Evolutionary conservation across 2,797 vertebrate species (phyloP).

Genomic region (Cheirogaleus major): DNA sequence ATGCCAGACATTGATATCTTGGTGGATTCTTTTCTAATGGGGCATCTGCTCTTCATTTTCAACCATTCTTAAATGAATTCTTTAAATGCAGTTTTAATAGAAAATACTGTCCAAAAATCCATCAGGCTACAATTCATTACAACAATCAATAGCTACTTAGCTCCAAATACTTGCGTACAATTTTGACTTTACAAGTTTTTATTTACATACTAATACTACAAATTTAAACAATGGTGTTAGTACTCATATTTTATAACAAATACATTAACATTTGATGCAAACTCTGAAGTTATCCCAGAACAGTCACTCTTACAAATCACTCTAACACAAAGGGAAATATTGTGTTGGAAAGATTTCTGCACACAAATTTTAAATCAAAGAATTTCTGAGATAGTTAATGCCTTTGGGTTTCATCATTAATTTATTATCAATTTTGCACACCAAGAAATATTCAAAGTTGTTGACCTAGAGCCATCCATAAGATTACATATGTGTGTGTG

Average conservation of each 20-base stretch:
- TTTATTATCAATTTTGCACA: not conserved
- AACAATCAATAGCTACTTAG: conserved; percentile 9
- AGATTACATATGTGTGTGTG: not conserved
- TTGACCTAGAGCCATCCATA: not conserved
- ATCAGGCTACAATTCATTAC: conserved; percentile 5
- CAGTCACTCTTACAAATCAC: not conserved
- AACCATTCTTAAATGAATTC: conserved; percentile 7
- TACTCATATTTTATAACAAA: not conserved
- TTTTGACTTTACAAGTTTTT: not conserved
- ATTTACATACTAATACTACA: not conserved
- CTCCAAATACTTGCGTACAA: not conserved
- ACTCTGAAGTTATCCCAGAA: not conserved
- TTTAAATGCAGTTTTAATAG: conserved; percentile 38
- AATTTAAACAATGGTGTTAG: not conserved
- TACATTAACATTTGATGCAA: not conserved
- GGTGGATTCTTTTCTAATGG: conserved; percentile 10
- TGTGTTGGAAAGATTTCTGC: not conserved
- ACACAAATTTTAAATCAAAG: not conserved
- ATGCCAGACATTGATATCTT: not conserved
- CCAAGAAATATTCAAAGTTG: not conserved
- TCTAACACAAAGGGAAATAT: not conserved
- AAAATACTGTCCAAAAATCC: not conserved
- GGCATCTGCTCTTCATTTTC: conserved; percentile 49
- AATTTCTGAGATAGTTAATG: not conserved
- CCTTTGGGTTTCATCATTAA: not conserved